Conservation (phyloP, 1,140 invertebrate genomes). For the Lamellibrachia luymesi region DNA sequence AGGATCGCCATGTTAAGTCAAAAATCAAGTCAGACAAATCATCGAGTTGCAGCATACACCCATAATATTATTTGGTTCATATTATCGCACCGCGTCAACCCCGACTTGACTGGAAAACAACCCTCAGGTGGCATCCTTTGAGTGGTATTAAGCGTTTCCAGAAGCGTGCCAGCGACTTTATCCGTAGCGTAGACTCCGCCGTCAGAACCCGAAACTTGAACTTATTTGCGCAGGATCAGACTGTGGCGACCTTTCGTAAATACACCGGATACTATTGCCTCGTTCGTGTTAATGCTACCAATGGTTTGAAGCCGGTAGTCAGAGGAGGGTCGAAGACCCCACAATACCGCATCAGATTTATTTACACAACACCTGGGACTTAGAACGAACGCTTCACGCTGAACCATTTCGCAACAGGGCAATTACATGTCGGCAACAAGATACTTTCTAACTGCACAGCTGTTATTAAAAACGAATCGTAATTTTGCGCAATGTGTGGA, state of each 20-base stretch:
- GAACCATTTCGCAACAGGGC: not conserved
- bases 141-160: not conserved
- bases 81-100: not conserved
- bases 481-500: no score
- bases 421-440: no score
- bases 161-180: not conserved
- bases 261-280: not conserved
- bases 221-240: not conserved
- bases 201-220: not conserved
- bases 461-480: no score
- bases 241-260: not conserved
- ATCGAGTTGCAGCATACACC: not conserved
- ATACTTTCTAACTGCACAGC: no score
- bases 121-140: not conserved
- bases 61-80: not conserved
- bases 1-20: no score
- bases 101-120: not conserved
- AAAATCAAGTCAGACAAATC: not conserved
- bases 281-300: not conserved
- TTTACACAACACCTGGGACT: not conserved
- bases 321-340: no score
- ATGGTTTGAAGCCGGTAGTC: not conserved
- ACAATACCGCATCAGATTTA: not conserved
- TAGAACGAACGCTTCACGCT: not conserved
- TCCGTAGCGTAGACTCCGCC: not conserved